Conservation (phyloP, 2,888 invertebrate genomes). For the Formica aserva region DNA sequence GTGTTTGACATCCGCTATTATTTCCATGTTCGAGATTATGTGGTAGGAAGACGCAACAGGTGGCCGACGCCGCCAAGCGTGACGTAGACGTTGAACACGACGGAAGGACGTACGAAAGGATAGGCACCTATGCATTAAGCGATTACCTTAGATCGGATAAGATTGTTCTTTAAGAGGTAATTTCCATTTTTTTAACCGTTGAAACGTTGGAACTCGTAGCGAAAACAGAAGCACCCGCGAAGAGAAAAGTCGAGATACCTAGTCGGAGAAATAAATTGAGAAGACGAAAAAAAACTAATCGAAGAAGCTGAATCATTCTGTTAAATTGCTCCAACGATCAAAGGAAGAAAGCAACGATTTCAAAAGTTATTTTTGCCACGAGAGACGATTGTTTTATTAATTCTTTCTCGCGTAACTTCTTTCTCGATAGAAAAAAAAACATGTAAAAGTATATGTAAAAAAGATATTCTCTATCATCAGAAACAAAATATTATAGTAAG, state of each 20-base stretch:
- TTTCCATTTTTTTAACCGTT: conserved; percentile 41
- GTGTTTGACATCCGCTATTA: conserved; percentile 54
- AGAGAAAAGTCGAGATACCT: neutral
- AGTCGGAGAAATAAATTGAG: neutral
- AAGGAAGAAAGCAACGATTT: neutral
- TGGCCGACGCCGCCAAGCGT: conserved; percentile 77
- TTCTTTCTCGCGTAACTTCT: neutral
- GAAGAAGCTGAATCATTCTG: conserved; percentile 12
- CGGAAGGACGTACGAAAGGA: conserved; percentile 75
- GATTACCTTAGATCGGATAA: conserved; percentile 67
- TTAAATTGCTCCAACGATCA: conserved; percentile 16
- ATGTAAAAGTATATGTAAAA: neutral
- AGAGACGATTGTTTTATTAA: neutral
- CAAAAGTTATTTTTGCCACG: neutral
- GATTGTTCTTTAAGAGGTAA: conserved; percentile 57
- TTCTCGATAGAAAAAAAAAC: neutral
- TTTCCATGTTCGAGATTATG: conserved; percentile 55
- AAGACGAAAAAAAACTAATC: neutral
- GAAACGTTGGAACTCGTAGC: conserved; percentile 16
- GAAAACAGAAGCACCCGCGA: conserved; percentile 56
- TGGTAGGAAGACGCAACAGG: conserved; percentile 79
- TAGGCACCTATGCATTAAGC: conserved; percentile 69
- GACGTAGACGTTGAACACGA: conserved; percentile 77
- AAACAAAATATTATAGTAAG: neutral
- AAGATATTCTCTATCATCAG: neutral